These are phyloP conservation scores for Drosophila aldrichi DNA, from an alignment of 2,888 invertebrate genomes.

Conservation along the genomic window DNA sequence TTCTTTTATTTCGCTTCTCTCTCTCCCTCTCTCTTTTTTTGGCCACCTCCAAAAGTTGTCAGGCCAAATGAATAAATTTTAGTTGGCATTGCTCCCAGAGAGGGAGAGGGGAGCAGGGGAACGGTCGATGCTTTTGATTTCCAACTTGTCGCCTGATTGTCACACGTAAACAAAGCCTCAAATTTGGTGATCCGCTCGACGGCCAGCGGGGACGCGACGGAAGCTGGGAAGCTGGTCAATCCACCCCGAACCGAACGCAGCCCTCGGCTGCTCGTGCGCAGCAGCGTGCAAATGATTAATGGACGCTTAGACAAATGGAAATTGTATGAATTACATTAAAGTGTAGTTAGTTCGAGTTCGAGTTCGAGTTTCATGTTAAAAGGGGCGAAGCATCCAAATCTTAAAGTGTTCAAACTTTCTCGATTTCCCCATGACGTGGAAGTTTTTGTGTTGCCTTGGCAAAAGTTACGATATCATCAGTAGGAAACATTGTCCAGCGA, in stretches of 20 bases:
- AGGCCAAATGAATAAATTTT: constrained; percentile 76
- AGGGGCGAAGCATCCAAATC: constrained; percentile 33
- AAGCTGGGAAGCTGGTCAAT: constrained; percentile 33
- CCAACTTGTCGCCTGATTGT: constrained; percentile 79
- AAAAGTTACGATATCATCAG: background rate
- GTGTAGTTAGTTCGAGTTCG: constrained; percentile 78
- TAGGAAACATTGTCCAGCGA: background rate
- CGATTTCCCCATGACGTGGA: constrained; percentile 39
- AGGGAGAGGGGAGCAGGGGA: too few relatives aligned
- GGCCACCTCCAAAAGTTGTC: constrained; percentile 57
- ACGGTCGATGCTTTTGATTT: constrained; percentile 76
- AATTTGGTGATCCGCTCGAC: constrained; percentile 58
- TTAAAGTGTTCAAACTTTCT: constrained; percentile 40
- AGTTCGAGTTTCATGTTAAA: constrained; percentile 40
- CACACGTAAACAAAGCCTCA: constrained; percentile 80
- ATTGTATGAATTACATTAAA: constrained; percentile 85
- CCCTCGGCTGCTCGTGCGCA: constrained; percentile 63
- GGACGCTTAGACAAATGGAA: constrained; percentile 85
- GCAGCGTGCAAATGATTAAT: constrained; percentile 84
- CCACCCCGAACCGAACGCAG: constrained; percentile 26
- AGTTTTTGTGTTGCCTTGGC: constrained; percentile 24
- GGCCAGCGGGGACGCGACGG: constrained; percentile 3
- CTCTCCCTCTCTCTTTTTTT: background rate
- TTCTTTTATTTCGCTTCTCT: constrained; percentile 27
- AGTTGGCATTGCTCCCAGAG: constrained; percentile 34